A percentile compares a stretch with the other conserved stretches of the same genome.
Conservation (phyloP, 2,113 vertebrate genomes). For the Psilopogon haemacephalus region DNA sequence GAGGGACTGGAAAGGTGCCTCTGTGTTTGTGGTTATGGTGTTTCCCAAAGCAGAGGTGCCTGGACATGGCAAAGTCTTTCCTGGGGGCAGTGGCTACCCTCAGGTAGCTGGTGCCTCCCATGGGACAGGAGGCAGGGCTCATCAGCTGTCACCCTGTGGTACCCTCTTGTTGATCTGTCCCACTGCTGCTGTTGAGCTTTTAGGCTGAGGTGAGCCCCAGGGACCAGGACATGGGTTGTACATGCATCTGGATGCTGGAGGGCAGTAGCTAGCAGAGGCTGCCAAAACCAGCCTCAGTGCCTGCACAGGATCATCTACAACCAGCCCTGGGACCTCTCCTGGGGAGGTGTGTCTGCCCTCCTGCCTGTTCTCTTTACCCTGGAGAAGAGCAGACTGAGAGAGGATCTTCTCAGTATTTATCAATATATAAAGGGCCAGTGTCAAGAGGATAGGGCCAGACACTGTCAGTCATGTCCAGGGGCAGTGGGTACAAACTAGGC, state of each 20-base stretch:
- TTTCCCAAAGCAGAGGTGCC: background rate
- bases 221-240: rapidly evolving
- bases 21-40: background rate
- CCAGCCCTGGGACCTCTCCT: background rate
- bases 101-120: background rate
- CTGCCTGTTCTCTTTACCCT: background rate
- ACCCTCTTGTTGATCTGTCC: background rate
- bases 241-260: background rate
- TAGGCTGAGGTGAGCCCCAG: background rate
- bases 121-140: background rate
- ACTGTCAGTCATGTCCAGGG: background rate
- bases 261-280: background rate
- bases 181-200: background rate
- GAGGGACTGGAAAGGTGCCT: background rate
- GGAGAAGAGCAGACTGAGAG: too few species aligned
- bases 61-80: background rate
- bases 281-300: background rate
- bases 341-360: rapidly evolving
- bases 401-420: too few species aligned
- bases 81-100: background rate
- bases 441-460: too few species aligned
- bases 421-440: too few species aligned
- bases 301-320: background rate
- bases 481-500: too few species aligned
- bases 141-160: background rate